Evolutionary conservation across 2,113 vertebrate genomes (phyloP).

Genomic region (sheep (Ovis aries)): ARS-UI_Ramb_v3.0 NC_056065.1:48313501-48314000

Average conservation of each 20-base stretch:
- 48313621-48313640: neutral
- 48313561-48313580: neutral
- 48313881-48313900: neutral
- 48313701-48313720: rapidly evolving
- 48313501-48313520: neutral
- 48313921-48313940: neutral
- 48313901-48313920: rapidly evolving
- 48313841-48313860: neutral
- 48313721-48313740: neutral
- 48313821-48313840: neutral
- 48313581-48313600: neutral
- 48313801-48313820: no score
- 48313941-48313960: rapidly evolving
- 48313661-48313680: neutral
- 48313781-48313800: neutral
- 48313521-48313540: neutral
- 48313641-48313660: neutral
- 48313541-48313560: rapidly evolving
- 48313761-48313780: rapidly evolving
- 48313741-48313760: no score
- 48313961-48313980: neutral
- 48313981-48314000: neutral
- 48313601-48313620: neutral
- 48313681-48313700: neutral
- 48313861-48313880: neutral